Conservation (phyloP, 2,113 vertebrate genomes). For the Piprites chloris region DNA sequence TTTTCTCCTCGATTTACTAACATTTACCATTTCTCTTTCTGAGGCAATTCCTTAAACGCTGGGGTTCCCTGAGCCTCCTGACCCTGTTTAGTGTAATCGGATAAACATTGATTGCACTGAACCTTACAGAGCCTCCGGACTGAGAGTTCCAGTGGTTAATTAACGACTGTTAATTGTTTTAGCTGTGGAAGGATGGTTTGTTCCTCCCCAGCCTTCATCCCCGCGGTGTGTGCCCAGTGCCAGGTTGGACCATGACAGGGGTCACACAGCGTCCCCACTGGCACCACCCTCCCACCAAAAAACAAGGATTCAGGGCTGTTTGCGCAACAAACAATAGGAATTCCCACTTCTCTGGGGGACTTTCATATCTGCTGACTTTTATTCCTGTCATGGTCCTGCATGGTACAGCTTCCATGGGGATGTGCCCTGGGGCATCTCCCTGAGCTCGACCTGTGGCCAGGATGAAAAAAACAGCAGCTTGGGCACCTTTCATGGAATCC, state of each 20-base stretch:
- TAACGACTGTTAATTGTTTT: not conserved
- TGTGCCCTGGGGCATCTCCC: not conserved
- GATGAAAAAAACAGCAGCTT: not conserved
- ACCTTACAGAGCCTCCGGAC: not conserved
- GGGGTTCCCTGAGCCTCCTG: not conserved
- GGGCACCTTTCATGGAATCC: not conserved
- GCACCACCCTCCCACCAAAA: not conserved
- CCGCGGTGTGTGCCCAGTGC: not conserved
- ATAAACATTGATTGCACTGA: not conserved
- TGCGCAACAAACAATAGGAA: not conserved
- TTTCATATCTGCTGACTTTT: accelerated
- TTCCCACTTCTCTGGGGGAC: not conserved
- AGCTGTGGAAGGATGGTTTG: not conserved
- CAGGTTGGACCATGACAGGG: not conserved
- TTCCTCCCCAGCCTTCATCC: accelerated
- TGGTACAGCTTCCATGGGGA: not conserved
- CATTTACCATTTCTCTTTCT: not conserved
- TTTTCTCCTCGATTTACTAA: not conserved
- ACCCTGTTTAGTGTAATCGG: not conserved
- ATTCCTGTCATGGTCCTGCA: not conserved
- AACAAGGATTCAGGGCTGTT: not conserved
- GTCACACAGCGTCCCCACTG: not conserved
- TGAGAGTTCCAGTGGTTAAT: not conserved
- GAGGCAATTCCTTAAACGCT: not conserved
- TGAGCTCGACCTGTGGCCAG: not conserved